These are phyloP conservation scores for Muscicapa striata DNA, from an alignment of 2,797 vertebrate species.

Conservation along the genomic window DNA sequence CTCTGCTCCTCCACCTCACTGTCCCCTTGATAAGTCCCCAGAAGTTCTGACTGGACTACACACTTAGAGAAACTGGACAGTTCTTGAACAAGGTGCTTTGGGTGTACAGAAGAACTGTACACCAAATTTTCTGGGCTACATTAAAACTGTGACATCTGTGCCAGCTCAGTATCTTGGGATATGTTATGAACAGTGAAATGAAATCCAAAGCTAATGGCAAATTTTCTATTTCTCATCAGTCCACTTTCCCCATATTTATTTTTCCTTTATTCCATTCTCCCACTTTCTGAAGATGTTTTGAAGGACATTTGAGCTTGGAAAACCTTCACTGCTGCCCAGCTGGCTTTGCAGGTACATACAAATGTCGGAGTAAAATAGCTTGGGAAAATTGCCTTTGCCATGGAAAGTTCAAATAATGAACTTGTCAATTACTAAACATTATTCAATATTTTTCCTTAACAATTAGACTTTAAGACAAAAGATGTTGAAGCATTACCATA, in stretches of 20 bases:
- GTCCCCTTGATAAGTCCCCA: neutral
- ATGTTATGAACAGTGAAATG: neutral
- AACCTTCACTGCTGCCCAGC: rapidly evolving
- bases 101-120: neutral
- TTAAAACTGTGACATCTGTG: neutral
- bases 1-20: neutral
- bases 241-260: neutral
- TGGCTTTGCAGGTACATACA: neutral
- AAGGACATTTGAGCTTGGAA: neutral
- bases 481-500: neutral
- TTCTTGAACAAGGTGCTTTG: neutral
- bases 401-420: neutral
- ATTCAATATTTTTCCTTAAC: neutral
- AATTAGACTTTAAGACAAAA: neutral
- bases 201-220: neutral
- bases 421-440: neutral
- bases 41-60: neutral
- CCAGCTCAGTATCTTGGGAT: neutral
- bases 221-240: neutral
- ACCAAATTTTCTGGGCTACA: neutral
- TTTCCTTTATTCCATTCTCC: neutral
- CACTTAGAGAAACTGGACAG: neutral
- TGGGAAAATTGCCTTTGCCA: neutral
- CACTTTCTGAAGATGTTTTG: neutral
- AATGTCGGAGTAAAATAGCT: neutral